Base-by-base conservation (phyloP, 2,888 invertebrate genomes). In the Coenonympha glycerion region DNA sequence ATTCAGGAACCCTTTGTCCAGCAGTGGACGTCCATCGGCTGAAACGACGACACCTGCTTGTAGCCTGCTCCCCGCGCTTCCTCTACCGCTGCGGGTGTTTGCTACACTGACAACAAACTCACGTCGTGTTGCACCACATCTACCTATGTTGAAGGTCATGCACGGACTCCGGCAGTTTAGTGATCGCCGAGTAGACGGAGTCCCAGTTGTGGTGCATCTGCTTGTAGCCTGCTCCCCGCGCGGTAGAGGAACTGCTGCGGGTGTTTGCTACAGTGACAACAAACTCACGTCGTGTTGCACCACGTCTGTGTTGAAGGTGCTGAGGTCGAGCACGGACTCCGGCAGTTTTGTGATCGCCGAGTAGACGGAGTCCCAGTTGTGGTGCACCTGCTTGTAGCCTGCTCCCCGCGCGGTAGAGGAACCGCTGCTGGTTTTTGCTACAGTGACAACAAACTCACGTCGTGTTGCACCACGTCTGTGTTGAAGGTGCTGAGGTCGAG, bases 251-350 rank as follows among this genome's bases (percentile, higher is more conserved):
- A n/a, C n/a, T n/a, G n/a, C n/a, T n/a, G n/a, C n/a, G n/a, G n/a
- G n/a, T n/a, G n/a, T n/a, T n/a, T n/a, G n/a, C n/a, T 3, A n/a
- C 28, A 28, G 2, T 8, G n/a, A 13, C 30, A 16, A 2, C 8
- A 19, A 22, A 45, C 81, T 77, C 58, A 85, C 86, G 58, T 75
- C 69, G 57, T 81, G 73, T n/a, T 48, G 33, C 0, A 81, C 30
- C 0, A 86, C 75, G 55, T 86, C 86, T 0, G 85, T 72, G 39
- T 65, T 73, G 39, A 87, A 85, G 0, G 79, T 73, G 6, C 63
- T 64, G 0, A 71, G 66, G 40, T 86, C 84, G 42, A 86, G 86
- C 0, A 61, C 42, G 0, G 73, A 64, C 1, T 58, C 52, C 0
- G 83, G 83, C 1, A 83, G 56, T 0, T 44, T 2, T 0, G 2